These are phyloP conservation scores for Raphicerus campestris DNA, from an alignment of 2,113 vertebrate species.

Conservation along the genomic window DNA sequence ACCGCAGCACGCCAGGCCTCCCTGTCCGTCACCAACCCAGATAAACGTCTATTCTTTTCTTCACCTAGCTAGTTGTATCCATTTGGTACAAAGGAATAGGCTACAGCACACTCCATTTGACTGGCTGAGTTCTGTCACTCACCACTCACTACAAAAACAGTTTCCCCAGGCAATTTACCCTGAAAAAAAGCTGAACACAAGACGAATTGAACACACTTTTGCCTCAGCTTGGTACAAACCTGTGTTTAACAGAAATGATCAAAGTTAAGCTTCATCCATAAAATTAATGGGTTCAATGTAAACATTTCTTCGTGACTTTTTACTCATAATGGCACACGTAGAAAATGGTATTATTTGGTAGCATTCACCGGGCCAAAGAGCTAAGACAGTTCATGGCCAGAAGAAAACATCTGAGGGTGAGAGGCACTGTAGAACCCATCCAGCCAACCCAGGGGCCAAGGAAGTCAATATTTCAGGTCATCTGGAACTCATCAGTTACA, in stretches of 20 bases:
- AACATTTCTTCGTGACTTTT: neutral
- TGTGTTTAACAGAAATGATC: neutral
- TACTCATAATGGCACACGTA: neutral
- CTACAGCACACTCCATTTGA: neutral
- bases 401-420: neutral
- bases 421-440: rapidly evolving
- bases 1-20: neutral
- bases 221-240: neutral
- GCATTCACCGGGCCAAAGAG: neutral
- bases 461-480: neutral
- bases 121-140: neutral
- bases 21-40: neutral
- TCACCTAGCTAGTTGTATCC: neutral
- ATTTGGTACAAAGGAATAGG: neutral
- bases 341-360: neutral
- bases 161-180: neutral
- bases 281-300: neutral
- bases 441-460: neutral
- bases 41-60: neutral
- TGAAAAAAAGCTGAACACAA: neutral
- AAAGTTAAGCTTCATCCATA: neutral
- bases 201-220: neutral
- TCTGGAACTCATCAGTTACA: neutral
- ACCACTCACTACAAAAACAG: neutral
- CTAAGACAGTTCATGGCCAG: neutral